Conservation (phyloP, 2,888 invertebrate species). For the Tinea pellionella region DNA sequence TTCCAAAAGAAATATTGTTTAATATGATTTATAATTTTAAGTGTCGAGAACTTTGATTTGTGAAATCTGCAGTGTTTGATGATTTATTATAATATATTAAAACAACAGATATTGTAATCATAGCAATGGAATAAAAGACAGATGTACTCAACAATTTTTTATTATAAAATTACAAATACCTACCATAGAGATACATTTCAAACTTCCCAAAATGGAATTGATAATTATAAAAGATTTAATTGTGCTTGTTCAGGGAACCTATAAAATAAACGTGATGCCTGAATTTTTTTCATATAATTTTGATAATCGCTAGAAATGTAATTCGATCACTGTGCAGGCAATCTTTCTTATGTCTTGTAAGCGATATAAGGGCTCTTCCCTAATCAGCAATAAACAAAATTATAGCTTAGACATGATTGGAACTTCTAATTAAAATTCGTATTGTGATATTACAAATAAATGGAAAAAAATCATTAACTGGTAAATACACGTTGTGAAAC, state of each 20-base stretch:
- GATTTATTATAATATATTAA: not conserved
- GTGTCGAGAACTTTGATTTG: not conserved
- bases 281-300: too few species aligned
- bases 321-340: too few species aligned
- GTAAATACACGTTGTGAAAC: not conserved
- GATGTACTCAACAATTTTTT: slow-evolving; percentile 30
- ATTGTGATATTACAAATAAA: slow-evolving; percentile 66
- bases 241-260: not conserved
- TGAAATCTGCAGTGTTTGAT: not conserved
- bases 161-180: slow-evolving; percentile 55
- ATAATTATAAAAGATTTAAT: not conserved
- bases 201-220: slow-evolving; percentile 26
- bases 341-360: not conserved
- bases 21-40: too few species aligned
- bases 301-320: too few species aligned
- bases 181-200: slow-evolving; percentile 20
- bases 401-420: not conserved
- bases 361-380: not conserved
- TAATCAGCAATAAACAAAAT: not conserved
- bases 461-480: slow-evolving; percentile 31
- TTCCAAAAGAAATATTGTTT: too few species aligned
- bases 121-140: slow-evolving; percentile 11
- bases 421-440: slow-evolving; percentile 35
- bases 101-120: too few species aligned
- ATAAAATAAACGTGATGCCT: not conserved